A percentile compares a stretch with the other conserved stretches of the same genome.
Evolutionary conservation across 1,140 invertebrate species (phyloP).

Genomic region (Zaprionus inermis): DNA sequence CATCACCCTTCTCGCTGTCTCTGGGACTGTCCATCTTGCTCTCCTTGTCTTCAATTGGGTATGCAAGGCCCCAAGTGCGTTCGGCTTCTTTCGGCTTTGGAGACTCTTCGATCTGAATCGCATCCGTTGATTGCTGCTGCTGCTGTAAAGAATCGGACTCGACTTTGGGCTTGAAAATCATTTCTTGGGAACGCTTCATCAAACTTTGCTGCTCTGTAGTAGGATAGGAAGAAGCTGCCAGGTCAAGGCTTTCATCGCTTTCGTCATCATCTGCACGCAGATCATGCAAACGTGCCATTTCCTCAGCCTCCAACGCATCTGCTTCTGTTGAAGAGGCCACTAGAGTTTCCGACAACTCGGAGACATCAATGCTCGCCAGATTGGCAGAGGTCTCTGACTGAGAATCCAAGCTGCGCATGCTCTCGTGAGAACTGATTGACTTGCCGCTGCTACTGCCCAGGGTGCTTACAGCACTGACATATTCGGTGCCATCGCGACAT

Average conservation of each 20-base stretch:
- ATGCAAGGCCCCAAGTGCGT: constrained; percentile 73
- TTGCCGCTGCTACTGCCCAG: constrained; percentile 75
- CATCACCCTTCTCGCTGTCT: constrained; percentile 67
- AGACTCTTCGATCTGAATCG: constrained; percentile 71
- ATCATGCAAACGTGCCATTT: constrained; percentile 66
- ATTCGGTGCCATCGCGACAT: constrained; percentile 90
- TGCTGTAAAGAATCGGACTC: constrained; percentile 57
- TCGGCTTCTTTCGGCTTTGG: constrained; percentile 74
- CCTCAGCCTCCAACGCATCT: constrained; percentile 70
- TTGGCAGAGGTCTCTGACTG: constrained; percentile 95
- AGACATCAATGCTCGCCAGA: constrained; percentile 93
- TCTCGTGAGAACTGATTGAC: constrained; percentile 93
- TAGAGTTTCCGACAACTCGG: constrained; percentile 95
- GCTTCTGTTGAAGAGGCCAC: constrained; percentile 90
- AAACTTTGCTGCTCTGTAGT: constrained; percentile 86
- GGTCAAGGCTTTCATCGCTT: constrained; percentile 73
- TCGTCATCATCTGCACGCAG: constrained; percentile 73
- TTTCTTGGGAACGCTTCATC: constrained; percentile 95
- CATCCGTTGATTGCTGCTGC: constrained; percentile 27
- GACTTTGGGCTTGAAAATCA: constrained; percentile 92
- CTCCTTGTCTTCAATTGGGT: constrained; percentile 71
- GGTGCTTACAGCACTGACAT: constrained; percentile 91
- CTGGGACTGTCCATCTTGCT: constrained; percentile 61
- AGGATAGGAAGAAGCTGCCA: constrained; percentile 50
- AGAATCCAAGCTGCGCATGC: constrained; percentile 94